Evolutionary conservation across 2,888 invertebrate species (phyloP).

Genomic region (Ernsta delagoae): DNA sequence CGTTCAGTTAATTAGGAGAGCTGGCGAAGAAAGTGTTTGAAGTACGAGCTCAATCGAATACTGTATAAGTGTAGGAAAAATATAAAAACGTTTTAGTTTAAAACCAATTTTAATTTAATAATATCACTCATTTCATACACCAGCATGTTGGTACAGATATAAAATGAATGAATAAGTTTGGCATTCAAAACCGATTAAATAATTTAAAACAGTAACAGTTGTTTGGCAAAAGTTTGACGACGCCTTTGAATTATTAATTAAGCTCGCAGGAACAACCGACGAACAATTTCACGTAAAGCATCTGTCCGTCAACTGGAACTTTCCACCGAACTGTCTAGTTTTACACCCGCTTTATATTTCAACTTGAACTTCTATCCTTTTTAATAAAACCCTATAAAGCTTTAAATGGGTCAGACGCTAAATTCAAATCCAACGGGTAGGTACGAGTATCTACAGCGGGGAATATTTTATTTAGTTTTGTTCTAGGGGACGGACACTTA

Average conservation of each 20-base stretch:
- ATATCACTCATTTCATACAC: too few species aligned
- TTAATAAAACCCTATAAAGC: slow-evolving; percentile 18
- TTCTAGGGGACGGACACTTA: slow-evolving; percentile 2
- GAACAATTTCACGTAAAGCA: slow-evolving; percentile 49
- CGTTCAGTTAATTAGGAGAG: slow-evolving; percentile 70
- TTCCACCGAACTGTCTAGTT: slow-evolving; percentile 49
- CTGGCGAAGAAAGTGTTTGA: slow-evolving; percentile 65
- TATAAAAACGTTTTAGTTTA: too few species aligned
- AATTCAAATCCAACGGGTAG: slow-evolving; percentile 3
- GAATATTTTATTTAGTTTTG: slow-evolving; percentile 5
- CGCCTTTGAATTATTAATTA: slow-evolving; percentile 66
- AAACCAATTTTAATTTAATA: too few species aligned
- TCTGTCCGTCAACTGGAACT: slow-evolving; percentile 48
- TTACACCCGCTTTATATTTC: slow-evolving; percentile 44
- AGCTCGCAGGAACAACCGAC: slow-evolving; percentile 48
- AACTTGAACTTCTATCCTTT: slow-evolving; percentile 39
- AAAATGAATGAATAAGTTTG: slow-evolving; percentile 35
- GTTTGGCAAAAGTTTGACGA: slow-evolving; percentile 61
- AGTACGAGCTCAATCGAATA: slow-evolving; percentile 64
- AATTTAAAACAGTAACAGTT: slow-evolving; percentile 53
- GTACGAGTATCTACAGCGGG: not conserved
- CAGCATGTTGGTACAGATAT: not conserved
- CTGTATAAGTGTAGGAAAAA: slow-evolving; percentile 18
- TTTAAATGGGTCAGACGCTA: slow-evolving; percentile 16
- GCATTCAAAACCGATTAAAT: slow-evolving; percentile 47